Base-by-base conservation (phyloP, 2,113 vertebrate genomes). In the Xiphorhynchus elegans region DNA sequence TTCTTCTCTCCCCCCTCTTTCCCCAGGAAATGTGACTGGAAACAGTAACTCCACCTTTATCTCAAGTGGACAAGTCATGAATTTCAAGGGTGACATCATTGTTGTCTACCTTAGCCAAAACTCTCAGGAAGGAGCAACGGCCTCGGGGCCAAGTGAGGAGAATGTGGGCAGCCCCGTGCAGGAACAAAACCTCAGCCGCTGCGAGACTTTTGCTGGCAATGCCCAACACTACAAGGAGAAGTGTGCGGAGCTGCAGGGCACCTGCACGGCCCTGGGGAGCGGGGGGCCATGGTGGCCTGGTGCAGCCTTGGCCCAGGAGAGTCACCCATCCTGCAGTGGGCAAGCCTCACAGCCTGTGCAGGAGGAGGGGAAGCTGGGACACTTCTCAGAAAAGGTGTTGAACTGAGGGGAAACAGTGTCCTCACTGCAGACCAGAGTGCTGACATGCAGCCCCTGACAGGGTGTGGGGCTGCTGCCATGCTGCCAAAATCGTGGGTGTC, bases 51-150 rank as follows among this genome's bases (percentile, higher is more conserved):
- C 99, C 96, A 99, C 99, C 76, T 99, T 99, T 95, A 99, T 99
- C 96, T 99, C 99, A 97, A 99, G 98, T n/a, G 99, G 99, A 78
- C 99, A 99, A 98, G 99, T 99, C 96, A 99, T 99, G 99, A 99
- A 99, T 97, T 99, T 99, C 98, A 99, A 98, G 82, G 99, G 99
- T 3, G 99, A 99, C 47, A 98, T 99, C 97, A 99, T 99, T 47
- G 98, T 99, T 47, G 99, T 99, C 81, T 99, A 99, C 37, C 98
- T 99, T 95, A 99, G 99, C 95, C 99, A 99, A 76, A 98, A 98
- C 49, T 99, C 99, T 53, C 98, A 98, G 39, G 98, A 98, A 81
- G 98, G 98, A 21, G 40, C 95, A 0, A 6, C 93, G 1, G 83
- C 87, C 7, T 94, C 98, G 0, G 98, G 97, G 20, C 88, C 19